A percentile compares a stretch with the other conserved stretches of the same genome.
phyloP scores from a whole-genome alignment of 2,797 vertebrate genomes.

The Gambusia yucatana region DNA sequence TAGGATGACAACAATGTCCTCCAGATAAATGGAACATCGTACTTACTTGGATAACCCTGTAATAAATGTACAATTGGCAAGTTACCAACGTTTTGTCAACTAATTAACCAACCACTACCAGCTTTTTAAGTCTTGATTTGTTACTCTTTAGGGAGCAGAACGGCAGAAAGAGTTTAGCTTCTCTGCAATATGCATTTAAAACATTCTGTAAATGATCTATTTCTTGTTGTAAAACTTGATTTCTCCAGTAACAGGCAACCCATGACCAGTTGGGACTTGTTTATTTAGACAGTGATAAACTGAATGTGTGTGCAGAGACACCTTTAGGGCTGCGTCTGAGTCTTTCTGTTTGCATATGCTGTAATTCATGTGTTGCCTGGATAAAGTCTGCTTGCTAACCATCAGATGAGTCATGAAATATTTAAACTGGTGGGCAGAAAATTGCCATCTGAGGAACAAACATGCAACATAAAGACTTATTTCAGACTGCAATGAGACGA shows the following conservation, averaged over 20 bases:
- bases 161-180: neutral
- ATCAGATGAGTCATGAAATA: neutral
- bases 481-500: neutral
- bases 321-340: neutral
- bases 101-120: neutral
- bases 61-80: neutral
- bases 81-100: neutral
- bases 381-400: neutral
- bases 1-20: neutral
- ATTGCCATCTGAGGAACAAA: neutral
- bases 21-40: neutral
- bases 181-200: neutral
- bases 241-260: slow-evolving; percentile 9
- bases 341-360: slow-evolving; percentile 17
- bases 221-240: neutral
- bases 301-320: slow-evolving; percentile 7
- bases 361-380: neutral
- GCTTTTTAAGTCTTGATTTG: neutral
- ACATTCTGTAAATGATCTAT: neutral
- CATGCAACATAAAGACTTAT: neutral
- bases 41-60: neutral
- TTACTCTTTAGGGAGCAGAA: neutral
- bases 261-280: slow-evolving; percentile 1
- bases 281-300: slow-evolving; percentile 27
- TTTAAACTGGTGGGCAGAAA: neutral